phyloP scores from a whole-genome alignment of 1,140 invertebrate genomes.

The Tetragnatha versicolor region DNA sequence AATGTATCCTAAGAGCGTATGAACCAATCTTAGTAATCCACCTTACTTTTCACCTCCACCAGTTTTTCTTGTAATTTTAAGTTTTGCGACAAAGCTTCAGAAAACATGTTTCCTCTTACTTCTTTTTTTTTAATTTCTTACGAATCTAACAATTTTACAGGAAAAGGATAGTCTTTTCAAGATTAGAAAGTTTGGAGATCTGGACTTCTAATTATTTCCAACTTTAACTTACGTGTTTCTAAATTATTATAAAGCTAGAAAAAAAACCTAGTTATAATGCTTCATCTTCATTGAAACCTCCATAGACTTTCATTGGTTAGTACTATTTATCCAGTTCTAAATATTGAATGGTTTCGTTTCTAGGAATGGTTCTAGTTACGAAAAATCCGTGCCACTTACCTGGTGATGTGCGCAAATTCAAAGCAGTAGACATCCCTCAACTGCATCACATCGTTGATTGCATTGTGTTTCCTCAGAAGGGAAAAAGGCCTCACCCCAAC shows the following conservation, averaged over 20 bases:
- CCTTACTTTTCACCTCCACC: too few species aligned
- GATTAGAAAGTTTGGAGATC: too few species aligned
- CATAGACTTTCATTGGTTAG: not conserved
- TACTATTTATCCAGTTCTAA: not conserved
- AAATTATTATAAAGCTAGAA: not conserved
- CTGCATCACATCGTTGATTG: slow-evolving; percentile 60
- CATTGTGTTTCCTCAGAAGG: slow-evolving; percentile 63
- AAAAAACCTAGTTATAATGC: not conserved
- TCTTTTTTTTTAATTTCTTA: too few species aligned
- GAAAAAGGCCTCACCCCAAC: slow-evolving; percentile 63
- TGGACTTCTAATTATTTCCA: not conserved
- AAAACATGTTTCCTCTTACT: too few species aligned
- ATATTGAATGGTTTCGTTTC: not conserved
- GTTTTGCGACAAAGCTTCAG: not conserved
- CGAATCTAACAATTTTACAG: too few species aligned
- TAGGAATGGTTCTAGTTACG: slow-evolving; percentile 60
- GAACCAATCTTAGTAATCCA: too few species aligned
- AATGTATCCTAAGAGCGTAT: too few species aligned
- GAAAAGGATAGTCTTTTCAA: too few species aligned
- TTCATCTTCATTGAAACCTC: not conserved
- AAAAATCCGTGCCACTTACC: slow-evolving; percentile 63
- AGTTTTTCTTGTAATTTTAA: too few species aligned
- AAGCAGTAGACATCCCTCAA: slow-evolving; percentile 51
- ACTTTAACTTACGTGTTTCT: not conserved
- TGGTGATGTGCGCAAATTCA: slow-evolving; percentile 63